Conservation (phyloP, 2,888 invertebrate genomes). For the Fragum whitleyi region DNA sequence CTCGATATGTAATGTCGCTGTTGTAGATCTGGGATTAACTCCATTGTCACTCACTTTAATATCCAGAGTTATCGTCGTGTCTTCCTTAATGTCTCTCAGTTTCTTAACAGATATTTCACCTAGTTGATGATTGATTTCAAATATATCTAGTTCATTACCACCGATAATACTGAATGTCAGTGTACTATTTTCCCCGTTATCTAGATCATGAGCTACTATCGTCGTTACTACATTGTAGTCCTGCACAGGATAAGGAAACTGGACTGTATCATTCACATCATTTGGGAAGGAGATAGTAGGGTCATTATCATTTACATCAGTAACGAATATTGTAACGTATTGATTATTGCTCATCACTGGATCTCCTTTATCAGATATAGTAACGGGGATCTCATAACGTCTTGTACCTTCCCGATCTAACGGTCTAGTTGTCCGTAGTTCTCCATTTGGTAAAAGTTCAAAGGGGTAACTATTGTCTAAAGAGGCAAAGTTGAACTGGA, state of each 20-base stretch:
- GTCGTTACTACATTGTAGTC: slow-evolving; percentile 58
- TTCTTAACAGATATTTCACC: slow-evolving; percentile 57
- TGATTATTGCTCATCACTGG: slow-evolving; percentile 67
- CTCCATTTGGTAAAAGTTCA: slow-evolving; percentile 66
- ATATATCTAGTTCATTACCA: slow-evolving; percentile 59
- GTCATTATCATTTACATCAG: slow-evolving; percentile 75
- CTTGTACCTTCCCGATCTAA: slow-evolving; percentile 72
- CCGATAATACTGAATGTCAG: slow-evolving; percentile 48
- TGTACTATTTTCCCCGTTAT: slow-evolving; percentile 57
- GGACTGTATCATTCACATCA: slow-evolving; percentile 71
- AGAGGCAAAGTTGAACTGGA: slow-evolving; percentile 53
- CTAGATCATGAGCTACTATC: slow-evolving; percentile 57
- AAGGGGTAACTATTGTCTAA: slow-evolving; percentile 67
- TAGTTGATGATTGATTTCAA: slow-evolving; percentile 54
- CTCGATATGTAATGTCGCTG: slow-evolving; percentile 37
- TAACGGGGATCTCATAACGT: slow-evolving; percentile 70
- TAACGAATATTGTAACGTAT: slow-evolving; percentile 69
- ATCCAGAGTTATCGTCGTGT: slow-evolving; percentile 33
- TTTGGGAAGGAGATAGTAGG: slow-evolving; percentile 77
- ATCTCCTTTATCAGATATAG: slow-evolving; percentile 71
- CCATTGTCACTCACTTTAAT: slow-evolving; percentile 53
- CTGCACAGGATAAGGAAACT: slow-evolving; percentile 54
- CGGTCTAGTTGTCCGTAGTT: slow-evolving; percentile 60
- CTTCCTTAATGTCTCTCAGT: slow-evolving; percentile 46
- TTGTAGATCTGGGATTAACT: slow-evolving; percentile 29